A percentile compares a stretch with the other conserved stretches of the same genome.
phyloP scores from a whole-genome alignment of 1,140 invertebrate genomes.

The Harlomillsia oculata region DNA sequence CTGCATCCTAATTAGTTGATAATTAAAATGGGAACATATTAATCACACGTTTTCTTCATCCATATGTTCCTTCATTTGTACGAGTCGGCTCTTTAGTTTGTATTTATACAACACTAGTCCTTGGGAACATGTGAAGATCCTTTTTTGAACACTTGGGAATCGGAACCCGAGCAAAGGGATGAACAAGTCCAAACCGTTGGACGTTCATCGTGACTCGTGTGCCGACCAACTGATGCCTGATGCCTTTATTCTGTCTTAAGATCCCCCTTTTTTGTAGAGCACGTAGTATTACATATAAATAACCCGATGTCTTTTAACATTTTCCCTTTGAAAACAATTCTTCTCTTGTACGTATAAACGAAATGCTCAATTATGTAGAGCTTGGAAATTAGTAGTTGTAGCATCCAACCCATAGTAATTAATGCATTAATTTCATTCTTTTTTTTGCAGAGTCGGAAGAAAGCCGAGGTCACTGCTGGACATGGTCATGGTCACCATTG shows the following conservation, averaged over 20 bases:
- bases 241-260: no score
- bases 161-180: background rate
- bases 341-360: no score
- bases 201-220: no score
- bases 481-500: constrained; percentile 38
- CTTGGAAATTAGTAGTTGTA: background rate
- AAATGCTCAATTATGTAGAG: no score
- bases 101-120: background rate
- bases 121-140: no score
- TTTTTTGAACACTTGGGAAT: background rate
- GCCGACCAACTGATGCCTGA: no score
- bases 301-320: no score
- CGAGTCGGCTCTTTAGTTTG: background rate
- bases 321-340: no score
- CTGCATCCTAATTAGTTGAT: constrained; percentile 29
- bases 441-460: constrained; percentile 38
- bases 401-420: no score
- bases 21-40: constrained; percentile 32
- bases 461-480: constrained; percentile 37
- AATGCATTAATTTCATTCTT: constrained; percentile 14
- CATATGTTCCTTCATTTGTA: background rate
- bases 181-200: no score
- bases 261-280: no score
- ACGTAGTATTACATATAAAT: no score
- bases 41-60: constrained; percentile 18